Base-by-base conservation (phyloP, 2,113 vertebrate genomes). In the Empidonax traillii region DNA sequence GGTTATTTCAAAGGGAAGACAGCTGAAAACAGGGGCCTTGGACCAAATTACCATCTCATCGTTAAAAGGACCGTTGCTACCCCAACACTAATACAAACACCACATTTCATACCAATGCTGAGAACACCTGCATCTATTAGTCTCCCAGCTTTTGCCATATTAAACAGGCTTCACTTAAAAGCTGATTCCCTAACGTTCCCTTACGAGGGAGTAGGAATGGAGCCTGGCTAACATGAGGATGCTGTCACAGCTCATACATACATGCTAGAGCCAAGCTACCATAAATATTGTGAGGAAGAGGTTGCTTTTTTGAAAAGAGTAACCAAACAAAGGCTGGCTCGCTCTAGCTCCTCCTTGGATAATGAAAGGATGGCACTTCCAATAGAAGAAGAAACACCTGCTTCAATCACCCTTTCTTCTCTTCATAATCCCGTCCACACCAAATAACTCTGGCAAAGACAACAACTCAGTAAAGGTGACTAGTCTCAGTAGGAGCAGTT, bases 11-110 rank as follows among this genome's bases (percentile, higher is more conserved):
- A 73, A 89, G 78, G 56, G 31, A 86, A 69, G 86, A 86, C 65
- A 81, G 80, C 68, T 92, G 77, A 97, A 96, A 96, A 92, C 44
- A 84, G 83, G 28, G 67, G 25, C 76, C 91, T 93, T 35, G 66
- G 59, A 92, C 88, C 51, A 95, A 92, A 92, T 51, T 31, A 87
- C 86, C 80, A 74, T 33, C 88, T 82, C 88, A 76, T 82, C 33
- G 0, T 89, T 92, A 92, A 94, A 93, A 89, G 71, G 77, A 67
- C 59, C 4, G 90, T 96, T 96, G 93, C 97, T 82, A 97, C 93
- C 97, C 95, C 94, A 96, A 97, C 96, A 74, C 77, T 58, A 41
- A 97, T 17, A 96, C 88, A 95, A 97, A 95, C 92, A 93, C n/a
- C 88, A 49, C 88, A 82, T 86, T 96, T 96, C 93, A 94, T 78